phyloP scores from a whole-genome alignment of 2,888 invertebrate genomes.

The Drosophila incognita region DNA sequence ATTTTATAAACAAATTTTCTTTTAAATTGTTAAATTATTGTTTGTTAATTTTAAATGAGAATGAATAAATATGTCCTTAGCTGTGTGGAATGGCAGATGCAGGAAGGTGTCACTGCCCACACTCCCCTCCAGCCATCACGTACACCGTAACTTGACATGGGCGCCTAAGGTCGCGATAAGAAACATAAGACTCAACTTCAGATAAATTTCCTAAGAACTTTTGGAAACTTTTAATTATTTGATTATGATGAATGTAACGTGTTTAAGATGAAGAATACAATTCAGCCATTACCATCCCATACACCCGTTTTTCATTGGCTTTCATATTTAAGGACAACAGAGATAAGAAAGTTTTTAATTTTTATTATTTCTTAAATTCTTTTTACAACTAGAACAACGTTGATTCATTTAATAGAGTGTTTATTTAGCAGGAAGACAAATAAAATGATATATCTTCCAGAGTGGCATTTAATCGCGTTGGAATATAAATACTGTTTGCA shows the following conservation, averaged over 20 bases:
- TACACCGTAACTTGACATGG: neutral
- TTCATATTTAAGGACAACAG: neutral
- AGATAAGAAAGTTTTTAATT: neutral
- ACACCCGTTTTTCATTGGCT: neutral
- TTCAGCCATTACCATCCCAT: neutral
- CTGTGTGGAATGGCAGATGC: neutral
- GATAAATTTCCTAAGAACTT: neutral
- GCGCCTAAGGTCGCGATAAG: neutral
- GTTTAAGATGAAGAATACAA: neutral
- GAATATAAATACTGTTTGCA: neutral
- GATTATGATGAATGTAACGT: neutral
- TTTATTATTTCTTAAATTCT: neutral
- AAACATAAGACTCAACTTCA: neutral
- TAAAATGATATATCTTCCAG: neutral
- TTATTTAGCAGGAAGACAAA: neutral
- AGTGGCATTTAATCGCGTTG: neutral
- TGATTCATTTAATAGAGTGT: neutral
- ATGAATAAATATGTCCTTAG: neutral
- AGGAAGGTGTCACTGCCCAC: neutral
- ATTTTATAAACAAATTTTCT: neutral
- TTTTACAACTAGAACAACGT: neutral
- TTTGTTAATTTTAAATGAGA: neutral
- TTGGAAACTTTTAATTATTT: slow-evolving; percentile 1
- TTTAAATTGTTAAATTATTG: neutral
- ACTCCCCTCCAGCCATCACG: neutral